A percentile compares a stretch with the other conserved stretches of the same genome.
Conservation (phyloP, 35 echinoderm and acorn worm species). For the Heliocidaris erythrogramma region DNA sequence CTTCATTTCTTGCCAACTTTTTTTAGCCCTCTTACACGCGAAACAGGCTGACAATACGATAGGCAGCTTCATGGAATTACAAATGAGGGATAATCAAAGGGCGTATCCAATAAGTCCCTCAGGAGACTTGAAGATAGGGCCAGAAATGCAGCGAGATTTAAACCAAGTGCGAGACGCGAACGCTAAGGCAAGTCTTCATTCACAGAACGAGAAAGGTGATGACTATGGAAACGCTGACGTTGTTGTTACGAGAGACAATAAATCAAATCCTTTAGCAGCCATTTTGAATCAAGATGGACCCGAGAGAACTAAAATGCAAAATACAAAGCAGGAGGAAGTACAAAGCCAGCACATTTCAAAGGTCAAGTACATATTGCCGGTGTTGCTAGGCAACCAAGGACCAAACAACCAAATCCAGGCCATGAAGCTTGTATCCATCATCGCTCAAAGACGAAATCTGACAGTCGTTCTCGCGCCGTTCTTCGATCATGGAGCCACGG, state of each 20-base stretch:
- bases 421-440: slow-evolving; percentile 28
- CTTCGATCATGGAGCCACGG: slow-evolving; percentile 50
- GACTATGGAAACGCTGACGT: not conserved
- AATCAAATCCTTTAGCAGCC: not conserved
- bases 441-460: slow-evolving; percentile 52
- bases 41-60: not conserved
- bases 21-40: not conserved
- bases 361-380: slow-evolving; percentile 49
- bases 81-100: not conserved
- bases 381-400: slow-evolving; percentile 68
- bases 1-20: not conserved
- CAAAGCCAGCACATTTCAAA: not conserved
- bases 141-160: not conserved
- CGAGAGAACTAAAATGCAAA: not conserved
- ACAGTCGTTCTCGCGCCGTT: slow-evolving; percentile 68
- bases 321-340: not conserved
- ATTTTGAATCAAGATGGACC: not conserved
- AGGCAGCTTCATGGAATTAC: not conserved
- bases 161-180: not conserved
- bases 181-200: not conserved
- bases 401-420: slow-evolving; percentile 69
- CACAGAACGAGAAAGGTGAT: not conserved
- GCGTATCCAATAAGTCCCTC: not conserved
- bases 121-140: not conserved
- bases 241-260: not conserved